A percentile compares a stretch with the other conserved stretches of the same genome.
These are phyloP conservation scores for Capromys pilorides DNA, from an alignment of 2,797 vertebrate genomes.

Conservation along the genomic window DNA sequence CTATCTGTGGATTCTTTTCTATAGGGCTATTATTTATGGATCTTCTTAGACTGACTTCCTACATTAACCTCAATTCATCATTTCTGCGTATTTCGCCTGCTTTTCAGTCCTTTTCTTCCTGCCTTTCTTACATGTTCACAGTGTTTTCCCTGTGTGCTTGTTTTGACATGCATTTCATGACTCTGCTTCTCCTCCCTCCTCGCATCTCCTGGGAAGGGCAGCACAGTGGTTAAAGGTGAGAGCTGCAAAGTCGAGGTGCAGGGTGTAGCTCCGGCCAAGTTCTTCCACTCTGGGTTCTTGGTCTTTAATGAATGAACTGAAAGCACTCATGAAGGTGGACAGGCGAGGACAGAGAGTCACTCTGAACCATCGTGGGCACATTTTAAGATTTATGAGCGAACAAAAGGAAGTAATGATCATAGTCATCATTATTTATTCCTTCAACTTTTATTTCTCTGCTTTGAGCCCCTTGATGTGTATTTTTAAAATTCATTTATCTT, in stretches of 20 bases:
- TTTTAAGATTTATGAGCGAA: slow-evolving; percentile 40
- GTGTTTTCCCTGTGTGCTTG: background rate
- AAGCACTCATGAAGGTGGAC: background rate
- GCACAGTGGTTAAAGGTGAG: background rate
- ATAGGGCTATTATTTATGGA: background rate
- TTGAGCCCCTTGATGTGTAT: slow-evolving; percentile 19
- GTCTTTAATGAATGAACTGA: slow-evolving; percentile 18
- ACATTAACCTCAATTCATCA: background rate
- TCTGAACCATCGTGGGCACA: background rate
- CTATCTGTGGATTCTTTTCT: background rate
- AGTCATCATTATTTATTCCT: background rate
- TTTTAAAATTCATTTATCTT: slow-evolving; percentile 32
- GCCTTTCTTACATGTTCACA: background rate
- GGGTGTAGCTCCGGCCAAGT: background rate
- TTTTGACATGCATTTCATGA: background rate
- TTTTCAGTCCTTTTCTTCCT: background rate
- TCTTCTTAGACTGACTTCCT: background rate
- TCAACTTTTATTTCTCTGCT: slow-evolving; percentile 14
- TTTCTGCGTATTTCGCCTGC: background rate
- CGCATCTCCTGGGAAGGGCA: no score
- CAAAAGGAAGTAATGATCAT: background rate
- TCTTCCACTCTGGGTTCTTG: background rate
- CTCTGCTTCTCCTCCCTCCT: background rate
- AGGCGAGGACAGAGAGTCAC: background rate
- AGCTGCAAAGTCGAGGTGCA: background rate